phyloP scores from a whole-genome alignment of 2,888 invertebrate genomes.

The Perizoma flavofasciatum region DNA sequence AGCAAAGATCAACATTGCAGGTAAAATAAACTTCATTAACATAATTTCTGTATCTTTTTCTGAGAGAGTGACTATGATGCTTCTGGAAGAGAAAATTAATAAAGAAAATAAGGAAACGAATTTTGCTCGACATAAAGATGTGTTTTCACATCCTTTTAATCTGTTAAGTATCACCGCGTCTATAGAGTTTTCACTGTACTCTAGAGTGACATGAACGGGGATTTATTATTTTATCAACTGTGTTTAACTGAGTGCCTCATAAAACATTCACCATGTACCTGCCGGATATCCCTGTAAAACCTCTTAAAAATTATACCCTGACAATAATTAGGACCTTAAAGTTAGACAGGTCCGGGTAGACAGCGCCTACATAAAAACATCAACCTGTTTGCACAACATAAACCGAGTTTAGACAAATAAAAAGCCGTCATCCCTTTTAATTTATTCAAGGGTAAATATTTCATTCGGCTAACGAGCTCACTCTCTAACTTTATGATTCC shows the following conservation, averaged over 20 bases:
- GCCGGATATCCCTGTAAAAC: constrained; percentile 15
- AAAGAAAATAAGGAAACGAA: too few relatives aligned
- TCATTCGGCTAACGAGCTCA: constrained; percentile 61
- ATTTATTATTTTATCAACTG: not conserved
- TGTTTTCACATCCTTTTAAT: too few relatives aligned
- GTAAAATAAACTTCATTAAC: too few relatives aligned
- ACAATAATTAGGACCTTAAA: constrained; percentile 22
- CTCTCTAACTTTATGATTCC: constrained; percentile 65
- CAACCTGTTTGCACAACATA: constrained; percentile 31
- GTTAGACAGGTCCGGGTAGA: constrained; percentile 17
- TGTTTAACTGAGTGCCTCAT: constrained; percentile 7
- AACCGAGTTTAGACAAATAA: constrained; percentile 41
- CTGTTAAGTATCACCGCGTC: too few relatives aligned
- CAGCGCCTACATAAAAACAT: constrained; percentile 24
- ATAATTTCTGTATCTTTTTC: too few relatives aligned
- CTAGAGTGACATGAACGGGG: not conserved
- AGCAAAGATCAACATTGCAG: too few relatives aligned
- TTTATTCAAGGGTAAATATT: constrained; percentile 62
- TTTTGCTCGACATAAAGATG: too few relatives aligned
- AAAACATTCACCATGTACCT: constrained; percentile 21
- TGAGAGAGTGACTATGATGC: too few relatives aligned
- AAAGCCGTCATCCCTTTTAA: constrained; percentile 50
- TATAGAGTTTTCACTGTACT: too few relatives aligned
- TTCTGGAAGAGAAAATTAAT: too few relatives aligned
- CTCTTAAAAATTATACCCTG: constrained; percentile 19